Conservation (phyloP, 2,113 vertebrate genomes). For the Archocentrus centrarchus region DNA sequence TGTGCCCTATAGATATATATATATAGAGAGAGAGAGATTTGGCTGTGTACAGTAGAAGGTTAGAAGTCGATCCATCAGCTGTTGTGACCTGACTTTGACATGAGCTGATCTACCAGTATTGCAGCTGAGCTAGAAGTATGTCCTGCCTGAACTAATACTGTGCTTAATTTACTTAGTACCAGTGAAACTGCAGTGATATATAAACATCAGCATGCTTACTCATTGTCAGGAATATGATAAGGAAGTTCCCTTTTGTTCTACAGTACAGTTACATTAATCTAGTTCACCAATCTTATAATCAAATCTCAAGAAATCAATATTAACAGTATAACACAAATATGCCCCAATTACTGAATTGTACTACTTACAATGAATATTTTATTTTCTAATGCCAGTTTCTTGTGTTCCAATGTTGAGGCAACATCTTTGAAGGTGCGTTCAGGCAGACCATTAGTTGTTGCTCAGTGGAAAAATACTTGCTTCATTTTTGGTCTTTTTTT, state of each 20-base stretch:
- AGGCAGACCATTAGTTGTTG: neutral
- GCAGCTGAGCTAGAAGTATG: neutral
- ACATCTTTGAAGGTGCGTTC: neutral
- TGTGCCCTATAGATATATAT: neutral
- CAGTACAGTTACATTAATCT: neutral
- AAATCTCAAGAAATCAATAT: neutral
- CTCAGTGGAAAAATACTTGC: neutral
- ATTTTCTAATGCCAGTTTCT: neutral
- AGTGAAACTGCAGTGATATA: neutral
- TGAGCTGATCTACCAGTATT: neutral
- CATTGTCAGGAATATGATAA: neutral
- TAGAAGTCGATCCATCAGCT: neutral
- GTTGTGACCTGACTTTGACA: neutral
- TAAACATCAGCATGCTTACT: neutral
- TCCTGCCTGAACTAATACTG: neutral
- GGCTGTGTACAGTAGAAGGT: neutral
- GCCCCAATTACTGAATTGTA: neutral
- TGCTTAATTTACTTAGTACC: neutral
- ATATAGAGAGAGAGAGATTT: neutral
- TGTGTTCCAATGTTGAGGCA: neutral
- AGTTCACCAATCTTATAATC: neutral
- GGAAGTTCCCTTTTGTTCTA: rapidly evolving
- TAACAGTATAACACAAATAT: neutral
- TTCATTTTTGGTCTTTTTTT: conserved; percentile 13
- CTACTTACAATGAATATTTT: neutral